Base-by-base conservation (phyloP, 2,113 vertebrate genomes). In the Ellobius talpinus region DNA sequence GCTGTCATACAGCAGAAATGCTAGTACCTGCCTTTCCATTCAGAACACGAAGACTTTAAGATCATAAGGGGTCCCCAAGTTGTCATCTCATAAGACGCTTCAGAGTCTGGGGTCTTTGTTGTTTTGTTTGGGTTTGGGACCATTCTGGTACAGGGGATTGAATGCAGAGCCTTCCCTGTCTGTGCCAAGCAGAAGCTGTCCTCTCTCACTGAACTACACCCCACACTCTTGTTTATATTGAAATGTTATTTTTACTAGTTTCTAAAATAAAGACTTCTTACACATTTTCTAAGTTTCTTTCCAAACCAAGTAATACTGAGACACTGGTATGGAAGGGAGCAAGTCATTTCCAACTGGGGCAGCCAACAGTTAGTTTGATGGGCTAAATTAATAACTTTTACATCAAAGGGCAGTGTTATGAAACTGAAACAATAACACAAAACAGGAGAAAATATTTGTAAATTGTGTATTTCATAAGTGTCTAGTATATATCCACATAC, bases 201-300 rank as follows among this genome's bases (percentile, higher is more conserved):
- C 50, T 42, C 7, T 36, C 19, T 47, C 11, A 12, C 65, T 36
- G 78, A 72, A 5, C 52, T 29, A 19, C 3, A 29, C 24, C 52
- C 42, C 19, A 3, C 36, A 12, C 61, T 52, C 77, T 58, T 8
- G 74, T 92, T 63, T 79, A 61, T 82, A 89, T 77, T 68, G 66
- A 39, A 39, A 39, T 84, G 79, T 26, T 77, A 42, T 87, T 89
- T 89, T 92, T 66, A n/a, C 86, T 74, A 33, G 26, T 36, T 50
- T 92, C 52, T 86, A 89, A 96, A 81, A 84, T 82, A 91, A 10
- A 24, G 74, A 24, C 5, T 92, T 74, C 90, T 50, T 23, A 42
- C 42, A 47, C 58, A 47, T 86, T 95, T 96, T 95, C 87, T 5
- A 81, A 95, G 79, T 42, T 89, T 89, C 58, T 96, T 52, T 24